Evolutionary conservation across 2,113 vertebrate species (phyloP).

Genomic region (Coptodon bakossiorum): DNA sequence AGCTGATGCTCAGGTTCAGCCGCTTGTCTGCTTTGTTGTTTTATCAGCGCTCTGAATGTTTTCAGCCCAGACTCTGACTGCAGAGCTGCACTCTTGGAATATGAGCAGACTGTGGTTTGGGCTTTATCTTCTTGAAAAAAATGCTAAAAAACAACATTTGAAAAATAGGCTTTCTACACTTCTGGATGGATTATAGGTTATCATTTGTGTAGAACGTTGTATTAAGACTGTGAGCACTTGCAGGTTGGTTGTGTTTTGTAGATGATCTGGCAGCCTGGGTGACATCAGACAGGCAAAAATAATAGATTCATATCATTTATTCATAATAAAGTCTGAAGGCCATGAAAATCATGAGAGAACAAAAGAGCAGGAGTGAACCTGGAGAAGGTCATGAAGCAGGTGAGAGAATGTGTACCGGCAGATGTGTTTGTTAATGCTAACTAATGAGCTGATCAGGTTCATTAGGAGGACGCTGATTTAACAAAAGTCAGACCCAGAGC

Average conservation of each 20-base stretch:
- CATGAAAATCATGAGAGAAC: neutral
- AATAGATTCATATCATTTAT: neutral
- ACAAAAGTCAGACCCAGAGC: neutral
- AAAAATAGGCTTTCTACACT: neutral
- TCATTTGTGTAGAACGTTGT: neutral
- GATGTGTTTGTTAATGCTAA: neutral
- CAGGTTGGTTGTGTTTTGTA: neutral
- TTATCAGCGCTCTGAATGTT: neutral
- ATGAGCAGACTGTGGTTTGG: neutral
- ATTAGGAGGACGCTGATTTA: neutral
- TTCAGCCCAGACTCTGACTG: neutral
- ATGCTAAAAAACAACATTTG: neutral
- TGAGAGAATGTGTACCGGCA: neutral
- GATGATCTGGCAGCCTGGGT: neutral
- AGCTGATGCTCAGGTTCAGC: neutral
- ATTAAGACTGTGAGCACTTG: neutral
- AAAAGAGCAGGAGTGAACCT: neutral
- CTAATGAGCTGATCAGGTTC: neutral
- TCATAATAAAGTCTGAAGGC: neutral
- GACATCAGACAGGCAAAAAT: neutral
- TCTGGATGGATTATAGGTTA: too few species aligned
- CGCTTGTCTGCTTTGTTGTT: neutral
- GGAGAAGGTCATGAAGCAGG: neutral
- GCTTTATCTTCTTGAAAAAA: accelerated
- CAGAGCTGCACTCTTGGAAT: neutral